Evolutionary conservation across 2,113 vertebrate genomes (phyloP), one percentile per base, ranked within the genome.

Genomic region (Actinemys pallida): DNA sequence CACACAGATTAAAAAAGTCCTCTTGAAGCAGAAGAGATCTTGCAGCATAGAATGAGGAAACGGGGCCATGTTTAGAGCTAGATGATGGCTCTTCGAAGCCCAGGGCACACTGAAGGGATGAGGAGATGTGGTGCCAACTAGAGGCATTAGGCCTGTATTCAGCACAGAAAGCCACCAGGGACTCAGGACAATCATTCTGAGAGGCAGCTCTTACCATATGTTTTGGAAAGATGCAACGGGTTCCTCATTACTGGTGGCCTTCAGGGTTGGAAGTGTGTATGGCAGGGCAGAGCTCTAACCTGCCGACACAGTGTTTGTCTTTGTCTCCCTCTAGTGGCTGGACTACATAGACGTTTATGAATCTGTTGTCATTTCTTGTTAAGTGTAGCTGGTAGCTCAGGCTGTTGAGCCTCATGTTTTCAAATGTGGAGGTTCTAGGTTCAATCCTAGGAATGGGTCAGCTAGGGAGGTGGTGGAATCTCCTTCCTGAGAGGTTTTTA

Each of bases 51-150:
- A 49, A 31, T 0, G 19, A 54, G 17, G 29, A 8, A 10, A 62
- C 12, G 62, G 56, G 79, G 17, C 1, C 11, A 62, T 5, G 11
- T 39, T 62, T 42, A 7, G 10, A 49, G 76, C 0, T 2, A 6
- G 25, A 22, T 31, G 10, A n/a, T 53, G 31, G 16, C 80, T 53
- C 16, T 53, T n/a, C 8, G 76, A 16, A 1, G 24, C 25, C 84
- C 14, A 81, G n/a, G 50, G 17, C 2, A 10, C 35, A 52, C 24
- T 45, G 81, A 29, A 31, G 45, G 35, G 45, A 24, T 56, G 8
- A 83, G 31, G 20, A 65, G 62, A 65, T 35, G 62, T 17, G 35
- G 31, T 65, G 16, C 16, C 31, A 65, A 65, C 62, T 19, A 14
- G 62, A 65, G 62, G 16, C 62, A 8, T 17, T 65, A 65, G 62